Percentiles rank a stretch among this genome's conserved stretches.
Conservation (phyloP, 37 sponge, comb jelly and placozoan genomes). For the Aphrocallistes beatrix region DNA sequence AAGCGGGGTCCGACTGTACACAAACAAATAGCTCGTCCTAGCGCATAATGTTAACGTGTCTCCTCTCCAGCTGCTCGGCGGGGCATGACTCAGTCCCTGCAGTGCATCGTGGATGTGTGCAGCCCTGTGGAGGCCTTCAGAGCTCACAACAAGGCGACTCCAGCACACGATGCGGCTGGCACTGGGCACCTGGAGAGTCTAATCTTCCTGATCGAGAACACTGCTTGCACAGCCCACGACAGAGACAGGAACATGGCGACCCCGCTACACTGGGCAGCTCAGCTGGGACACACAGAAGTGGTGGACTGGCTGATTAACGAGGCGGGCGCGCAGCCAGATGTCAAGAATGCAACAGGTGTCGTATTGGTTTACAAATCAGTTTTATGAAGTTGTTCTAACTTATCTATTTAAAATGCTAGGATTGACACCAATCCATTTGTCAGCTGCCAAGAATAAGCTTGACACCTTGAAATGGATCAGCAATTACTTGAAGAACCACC, state of each 20-base stretch:
- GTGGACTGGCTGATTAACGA: slow-evolving; percentile 60
- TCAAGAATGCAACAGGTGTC: slow-evolving; percentile 4
- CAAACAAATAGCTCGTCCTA: too few relatives aligned
- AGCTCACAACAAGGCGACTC: slow-evolving; percentile 74
- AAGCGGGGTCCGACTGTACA: too few relatives aligned
- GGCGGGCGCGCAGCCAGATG: slow-evolving; percentile 51
- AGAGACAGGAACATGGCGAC: slow-evolving; percentile 58
- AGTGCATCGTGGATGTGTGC: slow-evolving; percentile 10
- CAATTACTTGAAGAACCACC: slow-evolving; percentile 40
- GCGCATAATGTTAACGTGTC: neutral
- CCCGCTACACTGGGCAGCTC: slow-evolving; percentile 86
- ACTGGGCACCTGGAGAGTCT: slow-evolving; percentile 74
- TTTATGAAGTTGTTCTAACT: too few relatives aligned
- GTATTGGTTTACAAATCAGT: too few relatives aligned
- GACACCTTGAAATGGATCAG: slow-evolving; percentile 53
- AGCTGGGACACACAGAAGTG: slow-evolving; percentile 52
- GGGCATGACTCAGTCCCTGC: neutral
- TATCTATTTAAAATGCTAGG: slow-evolving; percentile 51
- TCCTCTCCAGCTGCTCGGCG: neutral
- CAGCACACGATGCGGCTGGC: slow-evolving; percentile 91
- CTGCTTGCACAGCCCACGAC: slow-evolving; percentile 51
- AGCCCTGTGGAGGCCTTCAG: slow-evolving; percentile 24
- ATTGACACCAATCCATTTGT: slow-evolving; percentile 62
- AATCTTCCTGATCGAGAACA: slow-evolving; percentile 57
- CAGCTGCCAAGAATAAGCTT: slow-evolving; percentile 63